phyloP scores from a whole-genome alignment of 2,113 vertebrate species.

The Hystrix brachyura region DNA sequence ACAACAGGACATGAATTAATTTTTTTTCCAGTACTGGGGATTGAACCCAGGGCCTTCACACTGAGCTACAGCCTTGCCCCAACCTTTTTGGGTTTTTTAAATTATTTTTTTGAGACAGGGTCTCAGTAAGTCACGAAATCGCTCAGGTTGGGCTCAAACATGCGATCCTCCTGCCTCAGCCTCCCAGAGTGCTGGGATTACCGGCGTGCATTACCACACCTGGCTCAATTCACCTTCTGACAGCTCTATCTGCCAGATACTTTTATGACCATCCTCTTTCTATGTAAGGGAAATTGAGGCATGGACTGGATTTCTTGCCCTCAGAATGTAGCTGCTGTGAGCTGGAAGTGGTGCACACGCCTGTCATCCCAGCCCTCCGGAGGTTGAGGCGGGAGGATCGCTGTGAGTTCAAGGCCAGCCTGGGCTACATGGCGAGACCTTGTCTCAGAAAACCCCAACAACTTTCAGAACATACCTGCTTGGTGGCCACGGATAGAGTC shows the following conservation, averaged over 20 bases:
- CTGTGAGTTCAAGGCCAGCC: neutral
- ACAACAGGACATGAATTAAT: neutral
- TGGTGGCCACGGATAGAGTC: fast-evolving
- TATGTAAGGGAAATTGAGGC: neutral
- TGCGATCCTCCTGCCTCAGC: neutral
- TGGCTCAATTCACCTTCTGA: neutral
- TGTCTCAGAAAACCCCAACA: neutral
- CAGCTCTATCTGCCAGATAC: neutral
- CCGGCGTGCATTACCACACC: neutral
- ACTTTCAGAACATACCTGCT: neutral
- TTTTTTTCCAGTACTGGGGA: neutral
- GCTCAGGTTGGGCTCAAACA: neutral
- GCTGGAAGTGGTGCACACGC: neutral
- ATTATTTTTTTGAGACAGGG: neutral
- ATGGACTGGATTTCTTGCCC: neutral
- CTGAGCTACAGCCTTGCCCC: neutral
- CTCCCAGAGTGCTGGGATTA: neutral
- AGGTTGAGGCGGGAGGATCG: neutral
- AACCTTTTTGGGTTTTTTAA: neutral
- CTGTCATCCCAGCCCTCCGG: neutral
- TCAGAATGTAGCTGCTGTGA: neutral
- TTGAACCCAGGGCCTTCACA: neutral
- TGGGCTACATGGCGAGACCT: neutral
- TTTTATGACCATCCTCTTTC: neutral
- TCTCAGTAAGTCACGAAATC: neutral